Evolutionary conservation across 1,140 invertebrate genomes (phyloP).

Genomic region (Drosophila tristis): DNA sequence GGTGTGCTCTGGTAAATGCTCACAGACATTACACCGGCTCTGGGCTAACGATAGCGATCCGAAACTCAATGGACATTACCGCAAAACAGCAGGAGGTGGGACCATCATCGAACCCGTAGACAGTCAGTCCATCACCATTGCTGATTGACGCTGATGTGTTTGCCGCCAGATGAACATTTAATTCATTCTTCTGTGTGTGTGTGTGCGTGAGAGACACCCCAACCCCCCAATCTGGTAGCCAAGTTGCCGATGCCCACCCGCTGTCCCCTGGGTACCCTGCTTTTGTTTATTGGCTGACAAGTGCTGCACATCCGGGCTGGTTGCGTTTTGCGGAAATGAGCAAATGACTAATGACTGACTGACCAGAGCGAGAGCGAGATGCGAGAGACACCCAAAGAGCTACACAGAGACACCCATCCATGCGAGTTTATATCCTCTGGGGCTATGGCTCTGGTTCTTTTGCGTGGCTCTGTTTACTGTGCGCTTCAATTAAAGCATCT

Average conservation of each 20-base stretch:
- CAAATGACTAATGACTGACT: conserved; percentile 77
- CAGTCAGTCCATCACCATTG: conserved; percentile 20
- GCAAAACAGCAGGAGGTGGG: conserved; percentile 12
- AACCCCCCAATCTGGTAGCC: not conserved
- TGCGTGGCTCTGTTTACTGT: conserved; percentile 58
- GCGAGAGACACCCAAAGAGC: conserved; percentile 43
- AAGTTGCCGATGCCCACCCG: not conserved
- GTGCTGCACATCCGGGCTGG: conserved; percentile 74
- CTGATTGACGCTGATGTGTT: conserved; percentile 37
- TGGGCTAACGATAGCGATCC: too few relatives aligned
- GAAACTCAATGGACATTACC: too few relatives aligned
- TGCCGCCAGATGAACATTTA: conserved; percentile 43
- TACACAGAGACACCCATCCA: conserved; percentile 3
- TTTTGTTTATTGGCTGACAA: conserved; percentile 80
- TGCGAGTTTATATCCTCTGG: not conserved
- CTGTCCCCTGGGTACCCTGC: conserved; percentile 17
- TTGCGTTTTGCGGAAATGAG: conserved; percentile 76
- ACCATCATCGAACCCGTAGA: not conserved
- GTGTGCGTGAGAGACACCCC: conserved; percentile 12
- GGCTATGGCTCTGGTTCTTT: conserved; percentile 8
- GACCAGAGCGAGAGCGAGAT: conserved; percentile 64
- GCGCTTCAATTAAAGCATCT: conserved; percentile 79
- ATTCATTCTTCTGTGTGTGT: conserved; percentile 36
- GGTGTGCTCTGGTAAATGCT: too few relatives aligned
- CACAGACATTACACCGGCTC: too few relatives aligned